Conservation (phyloP, 2,888 invertebrate genomes). For the Lampropteryx suffumata region DNA sequence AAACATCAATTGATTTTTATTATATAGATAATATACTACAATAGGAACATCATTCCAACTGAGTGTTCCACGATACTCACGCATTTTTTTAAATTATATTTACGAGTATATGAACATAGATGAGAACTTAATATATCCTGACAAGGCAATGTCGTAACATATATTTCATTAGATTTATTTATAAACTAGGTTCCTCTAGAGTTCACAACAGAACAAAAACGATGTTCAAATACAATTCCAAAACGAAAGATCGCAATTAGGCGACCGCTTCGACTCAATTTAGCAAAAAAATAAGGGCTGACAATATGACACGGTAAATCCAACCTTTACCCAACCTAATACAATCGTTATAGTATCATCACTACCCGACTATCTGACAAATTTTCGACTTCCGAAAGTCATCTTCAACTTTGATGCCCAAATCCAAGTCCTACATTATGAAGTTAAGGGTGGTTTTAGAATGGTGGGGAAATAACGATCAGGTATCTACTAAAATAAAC, state of each 20-base stretch:
- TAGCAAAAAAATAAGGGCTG: constrained; percentile 8
- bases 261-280: background rate
- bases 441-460: constrained; percentile 4
- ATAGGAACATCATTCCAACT: no score
- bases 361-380: constrained; percentile 4
- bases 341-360: background rate
- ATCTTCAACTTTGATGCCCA: background rate
- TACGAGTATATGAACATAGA: no score
- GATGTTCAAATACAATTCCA: background rate
- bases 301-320: background rate
- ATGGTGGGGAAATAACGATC: constrained; percentile 6
- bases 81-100: no score
- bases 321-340: background rate
- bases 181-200: no score
- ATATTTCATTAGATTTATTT: no score
- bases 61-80: no score
- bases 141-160: no score
- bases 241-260: constrained; percentile 7
- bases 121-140: no score
- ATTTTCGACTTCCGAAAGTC: constrained; percentile 9
- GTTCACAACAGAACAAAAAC: constrained; percentile 5
- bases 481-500: no score
- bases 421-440: background rate
- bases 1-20: no score
- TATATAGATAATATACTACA: no score